Evolutionary conservation across 2,113 vertebrate genomes (phyloP), one percentile per base, ranked within the genome.

Genomic region (Channa maculata): DNA sequence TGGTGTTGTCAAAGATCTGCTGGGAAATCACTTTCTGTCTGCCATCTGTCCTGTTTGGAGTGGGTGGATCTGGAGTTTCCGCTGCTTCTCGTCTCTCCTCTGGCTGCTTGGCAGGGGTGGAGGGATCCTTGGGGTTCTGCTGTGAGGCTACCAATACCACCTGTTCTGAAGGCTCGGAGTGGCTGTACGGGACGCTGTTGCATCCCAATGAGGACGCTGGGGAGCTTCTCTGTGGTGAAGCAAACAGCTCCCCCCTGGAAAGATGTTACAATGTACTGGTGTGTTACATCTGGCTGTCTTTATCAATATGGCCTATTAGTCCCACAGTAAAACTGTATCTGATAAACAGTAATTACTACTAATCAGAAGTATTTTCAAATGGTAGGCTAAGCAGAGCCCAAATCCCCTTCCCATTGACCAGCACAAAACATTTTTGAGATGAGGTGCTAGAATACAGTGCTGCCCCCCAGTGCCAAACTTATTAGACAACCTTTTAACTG

Each of bases 171-270:
- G 67, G 11, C 39, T 89, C 88, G 0, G 77, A 76, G 10, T 89
- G 93, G 81, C 86, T 92, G 69, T 71, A 84, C 1, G 79, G 84
- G 48, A 79, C 78, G 15, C 88, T 89, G 80, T 79, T 90, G 75
- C 89, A 44, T 39, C 82, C 89, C 15, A 53, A 61, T 0, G 82
- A 71, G 5, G 90, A 86, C 8, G 85, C 67, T 73, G 63, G 71
- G 7, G 90, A 80, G 54, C 74, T 92, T 41, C 74, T 86, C 76
- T 72, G 86, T 0, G 88, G 91, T 37, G 95, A 94, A 82, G 80
- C 59, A 7, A 94, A 94, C 46, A 89, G 88, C 60, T 90, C 91
- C 9, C 75, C 94, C 89, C 96, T 96, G 86, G 71, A 92, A 45
- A 68, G 9, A 60, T 1, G 13, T 1, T 10, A 8, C 15, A 6